Evolutionary conservation across 1,140 invertebrate genomes (phyloP).

Genomic region (Trachymyrmex septentrionalis): DNA sequence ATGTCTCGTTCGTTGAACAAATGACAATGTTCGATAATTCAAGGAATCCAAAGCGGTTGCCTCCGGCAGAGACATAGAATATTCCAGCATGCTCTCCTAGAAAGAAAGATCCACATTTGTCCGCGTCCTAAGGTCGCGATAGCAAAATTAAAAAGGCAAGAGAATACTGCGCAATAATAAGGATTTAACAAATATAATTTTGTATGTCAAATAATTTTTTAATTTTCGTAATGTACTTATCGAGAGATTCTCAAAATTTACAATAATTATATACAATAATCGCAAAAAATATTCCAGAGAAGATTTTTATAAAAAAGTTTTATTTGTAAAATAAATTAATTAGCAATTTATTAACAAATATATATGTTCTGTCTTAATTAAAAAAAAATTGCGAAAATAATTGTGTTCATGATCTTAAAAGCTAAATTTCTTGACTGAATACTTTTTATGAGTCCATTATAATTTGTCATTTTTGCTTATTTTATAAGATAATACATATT

Average conservation of each 20-base stretch:
- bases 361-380: too few species aligned
- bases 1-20: conserved; percentile 29
- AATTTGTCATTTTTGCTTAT: too few species aligned
- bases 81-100: conserved; percentile 22
- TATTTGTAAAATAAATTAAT: too few species aligned
- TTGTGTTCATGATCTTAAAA: too few species aligned
- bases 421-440: too few species aligned
- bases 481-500: too few species aligned
- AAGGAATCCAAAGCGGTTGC: conserved; percentile 18
- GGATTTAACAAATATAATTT: background rate
- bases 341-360: too few species aligned
- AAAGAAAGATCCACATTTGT: conserved; percentile 33
- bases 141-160: conserved; percentile 6
- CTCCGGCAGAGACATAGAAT: conserved; percentile 39
- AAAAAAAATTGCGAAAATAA: too few species aligned
- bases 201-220: background rate
- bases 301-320: too few species aligned
- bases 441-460: too few species aligned
- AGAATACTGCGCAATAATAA: background rate
- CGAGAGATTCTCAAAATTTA: background rate
- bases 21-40: conserved; percentile 48
- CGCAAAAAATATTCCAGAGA: too few species aligned
- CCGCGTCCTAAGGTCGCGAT: conserved; percentile 9
- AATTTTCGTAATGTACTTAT: background rate
- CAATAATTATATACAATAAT: background rate